Evolutionary conservation across 2,113 vertebrate species (phyloP).

Genomic region (Mionectes macconnelli): DNA sequence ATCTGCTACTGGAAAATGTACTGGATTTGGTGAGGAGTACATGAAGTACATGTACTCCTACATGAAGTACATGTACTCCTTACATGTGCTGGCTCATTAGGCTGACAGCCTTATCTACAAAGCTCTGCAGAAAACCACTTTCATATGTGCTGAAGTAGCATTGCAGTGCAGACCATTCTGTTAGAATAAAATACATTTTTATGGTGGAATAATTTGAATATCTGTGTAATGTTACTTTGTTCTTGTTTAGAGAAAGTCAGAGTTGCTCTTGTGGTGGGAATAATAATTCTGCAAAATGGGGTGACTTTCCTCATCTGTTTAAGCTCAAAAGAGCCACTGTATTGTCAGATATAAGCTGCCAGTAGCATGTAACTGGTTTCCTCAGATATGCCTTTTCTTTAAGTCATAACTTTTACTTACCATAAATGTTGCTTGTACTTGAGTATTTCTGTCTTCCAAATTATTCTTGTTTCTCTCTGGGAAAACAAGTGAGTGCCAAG

Average conservation of each 20-base stretch:
- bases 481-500: not conserved
- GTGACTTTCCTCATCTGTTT: not conserved
- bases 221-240: not conserved
- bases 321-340: not conserved
- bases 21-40: not conserved
- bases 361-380: not conserved
- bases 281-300: not conserved
- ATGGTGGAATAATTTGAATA: not conserved
- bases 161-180: not conserved
- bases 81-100: not conserved
- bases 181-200: not conserved
- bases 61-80: rapidly evolving
- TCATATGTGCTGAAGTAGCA: not conserved
- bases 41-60: not conserved
- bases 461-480: not conserved
- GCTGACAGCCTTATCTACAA: not conserved
- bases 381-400: not conserved
- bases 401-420: not conserved
- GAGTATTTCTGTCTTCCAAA: not conserved
- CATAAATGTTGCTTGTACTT: not conserved
- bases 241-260: not conserved
- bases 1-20: not conserved
- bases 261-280: not conserved
- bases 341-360: not conserved
- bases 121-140: not conserved